Evolutionary conservation across 2,797 vertebrate species (phyloP).

Genomic region (Lates japonicus): DNA sequence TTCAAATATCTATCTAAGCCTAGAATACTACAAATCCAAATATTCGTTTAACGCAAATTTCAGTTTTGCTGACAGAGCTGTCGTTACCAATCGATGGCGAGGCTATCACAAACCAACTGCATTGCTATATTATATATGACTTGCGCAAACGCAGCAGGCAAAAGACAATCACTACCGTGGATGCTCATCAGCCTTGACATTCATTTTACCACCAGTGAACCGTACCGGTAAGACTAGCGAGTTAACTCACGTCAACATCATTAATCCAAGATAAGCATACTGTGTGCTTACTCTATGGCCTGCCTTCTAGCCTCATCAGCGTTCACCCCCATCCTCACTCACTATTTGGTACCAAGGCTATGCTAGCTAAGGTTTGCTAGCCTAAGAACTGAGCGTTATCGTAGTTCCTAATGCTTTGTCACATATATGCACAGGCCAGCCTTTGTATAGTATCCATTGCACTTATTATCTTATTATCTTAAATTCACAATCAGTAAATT

Average conservation of each 20-base stretch:
- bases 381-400: conserved; percentile 13
- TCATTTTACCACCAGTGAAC: not conserved
- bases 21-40: not conserved
- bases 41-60: not conserved
- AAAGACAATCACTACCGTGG: too few relatives aligned
- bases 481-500: too few relatives aligned
- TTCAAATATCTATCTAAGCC: not conserved
- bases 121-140: not conserved
- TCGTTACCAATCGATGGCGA: not conserved
- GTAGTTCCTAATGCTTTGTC: not conserved
- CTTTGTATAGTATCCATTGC: too few relatives aligned
- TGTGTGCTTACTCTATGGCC: conserved; percentile 5
- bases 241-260: conserved; percentile 20
- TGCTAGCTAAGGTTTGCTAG: conserved; percentile 46
- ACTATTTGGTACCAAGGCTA: conserved; percentile 38
- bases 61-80: not conserved
- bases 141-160: not conserved
- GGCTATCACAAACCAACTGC: not conserved
- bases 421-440: not conserved
- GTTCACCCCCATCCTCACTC: conserved; percentile 36
- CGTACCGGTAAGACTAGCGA: not conserved
- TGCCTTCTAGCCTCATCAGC: not conserved
- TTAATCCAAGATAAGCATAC: not conserved
- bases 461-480: not conserved
- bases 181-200: not conserved